Conservation (phyloP, 1,140 invertebrate species). For the Temnothorax curvispinosus region DNA sequence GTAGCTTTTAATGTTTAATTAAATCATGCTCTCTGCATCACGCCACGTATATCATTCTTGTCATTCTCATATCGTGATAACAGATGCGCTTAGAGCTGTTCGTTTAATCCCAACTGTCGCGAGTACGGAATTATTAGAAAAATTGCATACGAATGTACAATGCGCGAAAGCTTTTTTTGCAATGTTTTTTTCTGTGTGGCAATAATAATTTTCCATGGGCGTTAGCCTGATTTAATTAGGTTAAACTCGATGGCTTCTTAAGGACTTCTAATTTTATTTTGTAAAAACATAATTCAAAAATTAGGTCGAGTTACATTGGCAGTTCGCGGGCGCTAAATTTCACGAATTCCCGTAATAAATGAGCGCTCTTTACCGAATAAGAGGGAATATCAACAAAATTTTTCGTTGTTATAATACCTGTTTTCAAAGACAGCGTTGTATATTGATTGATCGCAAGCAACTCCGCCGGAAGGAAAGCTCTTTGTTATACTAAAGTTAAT, state of each 20-base stretch:
- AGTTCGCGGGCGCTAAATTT: constrained; percentile 14
- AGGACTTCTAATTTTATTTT: background rate
- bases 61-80: constrained; percentile 36
- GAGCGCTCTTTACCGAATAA: background rate
- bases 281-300: background rate
- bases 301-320: constrained; percentile 14
- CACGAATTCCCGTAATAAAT: background rate
- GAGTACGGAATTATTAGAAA: constrained; percentile 22
- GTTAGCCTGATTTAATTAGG: background rate
- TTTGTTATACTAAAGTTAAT: background rate
- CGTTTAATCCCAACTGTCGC: background rate
- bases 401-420: background rate
- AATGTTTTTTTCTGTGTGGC: background rate
- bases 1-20: constrained; percentile 63
- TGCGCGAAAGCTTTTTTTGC: background rate
- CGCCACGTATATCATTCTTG: constrained; percentile 26
- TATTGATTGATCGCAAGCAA: background rate
- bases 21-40: constrained; percentile 51
- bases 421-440: background rate
- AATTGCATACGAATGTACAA: background rate
- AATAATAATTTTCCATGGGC: background rate
- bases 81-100: background rate
- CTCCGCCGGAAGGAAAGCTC: background rate
- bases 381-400: background rate
- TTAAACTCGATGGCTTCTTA: background rate